Base-by-base conservation (phyloP, 2,113 vertebrate species). In the Oncorhynchus tshawytscha region DNA sequence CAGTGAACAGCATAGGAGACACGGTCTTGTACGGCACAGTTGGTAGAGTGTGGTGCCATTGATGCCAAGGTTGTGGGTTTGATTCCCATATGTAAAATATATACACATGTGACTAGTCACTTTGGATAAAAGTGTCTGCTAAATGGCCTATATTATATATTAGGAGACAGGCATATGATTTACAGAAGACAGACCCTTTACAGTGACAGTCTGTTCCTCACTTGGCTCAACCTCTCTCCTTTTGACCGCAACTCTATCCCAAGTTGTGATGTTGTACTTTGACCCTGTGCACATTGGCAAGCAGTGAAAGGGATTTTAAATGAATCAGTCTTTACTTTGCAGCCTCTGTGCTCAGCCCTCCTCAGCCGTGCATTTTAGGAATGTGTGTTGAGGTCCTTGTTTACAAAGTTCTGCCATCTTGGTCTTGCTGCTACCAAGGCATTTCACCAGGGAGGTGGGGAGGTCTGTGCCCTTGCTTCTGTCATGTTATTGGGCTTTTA, bases 331-430 rank as follows among this genome's bases (percentile, higher is more conserved):
- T 88, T 81, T 82, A 82, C 75, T 69, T 25, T 29, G 72, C 69
- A 74, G 77, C 68, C 72, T 65, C 54, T 48, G 20, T 13, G 34
- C 80, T 85, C 45, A 48, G 66, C 39, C 39, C 8, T 39, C 39
- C 39, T 60, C 15, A 71, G 77, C 54, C 74, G 62, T 84, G 82
- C 90, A 91, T 91, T 92, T 89, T 86, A 94, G 90, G 95, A 96
- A 95, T 88, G 91, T 87, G 91, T 80, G 72, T 54, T 25, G 6
- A 48, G 48, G 60, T 49, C 57, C 75, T 75, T 60, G 68, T 79
- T 67, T 75, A 39, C 66, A 39, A 68, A 68, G 27, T 22, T 62
- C n/a, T 22, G 18, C 7, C 59, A 62, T 62, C 59, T 62, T 13
- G 59, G 59, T 62, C 18, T 62, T 62, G 59, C n/a, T 62, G 59